Percentiles rank a stretch among this genome's conserved stretches.
Evolutionary conservation across 2,888 invertebrate species (phyloP).

Genomic region (Drosophila tanythrix): DNA sequence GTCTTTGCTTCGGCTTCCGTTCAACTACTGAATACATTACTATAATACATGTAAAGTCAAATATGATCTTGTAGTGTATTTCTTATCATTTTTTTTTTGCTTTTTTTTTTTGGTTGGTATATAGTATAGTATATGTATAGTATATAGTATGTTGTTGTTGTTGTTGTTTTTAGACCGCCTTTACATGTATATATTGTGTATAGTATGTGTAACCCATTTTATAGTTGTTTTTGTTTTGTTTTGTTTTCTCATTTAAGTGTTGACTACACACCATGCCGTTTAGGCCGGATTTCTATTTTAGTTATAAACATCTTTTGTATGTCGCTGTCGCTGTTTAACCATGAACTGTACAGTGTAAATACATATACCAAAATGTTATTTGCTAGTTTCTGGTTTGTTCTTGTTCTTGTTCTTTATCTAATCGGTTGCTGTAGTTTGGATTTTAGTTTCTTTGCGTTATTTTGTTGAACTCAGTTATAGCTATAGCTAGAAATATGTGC

Average conservation of each 20-base stretch:
- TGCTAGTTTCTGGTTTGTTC: conserved; percentile 13
- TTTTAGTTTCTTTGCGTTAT: background rate
- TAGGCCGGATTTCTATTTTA: conserved; percentile 39
- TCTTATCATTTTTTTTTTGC: conserved; percentile 11
- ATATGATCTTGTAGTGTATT: conserved; percentile 59
- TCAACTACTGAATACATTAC: conserved; percentile 73
- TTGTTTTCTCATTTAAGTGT: conserved; percentile 25
- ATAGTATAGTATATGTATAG: conserved; percentile 31
- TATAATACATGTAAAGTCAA: conserved; percentile 78
- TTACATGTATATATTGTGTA: conserved; percentile 46
- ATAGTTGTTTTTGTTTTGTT: conserved; percentile 24
- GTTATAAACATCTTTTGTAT: conserved; percentile 16
- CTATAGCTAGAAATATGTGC: conserved; percentile 22
- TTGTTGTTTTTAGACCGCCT: conserved; percentile 44
- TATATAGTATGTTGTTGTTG: conserved; percentile 37
- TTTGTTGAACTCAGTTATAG: conserved; percentile 31
- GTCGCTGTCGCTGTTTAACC: conserved; percentile 21
- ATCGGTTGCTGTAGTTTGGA: conserved; percentile 12
- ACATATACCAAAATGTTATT: conserved; percentile 56
- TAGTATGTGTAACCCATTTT: conserved; percentile 31
- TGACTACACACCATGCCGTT: conserved; percentile 28
- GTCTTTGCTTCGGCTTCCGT: conserved; percentile 78
- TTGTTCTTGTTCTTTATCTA: too few species aligned
- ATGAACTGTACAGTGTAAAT: conserved; percentile 46
- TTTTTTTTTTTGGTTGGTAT: conserved; percentile 28